Evolutionary conservation across 2,888 invertebrate species (phyloP).

Genomic region (Ellobium chinense): DNA sequence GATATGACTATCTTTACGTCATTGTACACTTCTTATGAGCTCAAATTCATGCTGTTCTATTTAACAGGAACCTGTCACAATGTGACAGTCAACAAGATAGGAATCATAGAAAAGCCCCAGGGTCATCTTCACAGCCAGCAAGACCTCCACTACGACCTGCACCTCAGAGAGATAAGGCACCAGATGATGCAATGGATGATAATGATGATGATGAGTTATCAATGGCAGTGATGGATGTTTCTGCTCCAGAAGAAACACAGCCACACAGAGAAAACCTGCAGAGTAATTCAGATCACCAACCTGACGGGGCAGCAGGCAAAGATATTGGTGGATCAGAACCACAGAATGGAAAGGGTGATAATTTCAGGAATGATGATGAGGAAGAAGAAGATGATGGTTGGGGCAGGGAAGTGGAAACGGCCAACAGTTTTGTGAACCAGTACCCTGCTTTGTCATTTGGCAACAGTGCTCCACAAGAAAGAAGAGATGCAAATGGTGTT

Average conservation of each 20-base stretch:
- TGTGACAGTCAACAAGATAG: background rate
- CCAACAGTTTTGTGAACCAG: background rate
- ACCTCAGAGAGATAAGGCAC: background rate
- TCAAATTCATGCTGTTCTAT: background rate
- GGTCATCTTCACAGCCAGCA: background rate
- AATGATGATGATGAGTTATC: conserved; percentile 5
- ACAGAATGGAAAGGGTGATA: background rate
- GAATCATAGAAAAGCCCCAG: background rate
- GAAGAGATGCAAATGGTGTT: background rate
- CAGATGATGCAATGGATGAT: conserved; percentile 4
- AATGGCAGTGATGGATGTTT: conserved; percentile 26
- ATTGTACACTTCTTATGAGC: background rate
- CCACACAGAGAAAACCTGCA: background rate
- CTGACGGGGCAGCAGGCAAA: background rate
- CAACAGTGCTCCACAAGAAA: background rate
- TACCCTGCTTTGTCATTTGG: background rate
- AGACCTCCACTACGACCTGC: background rate
- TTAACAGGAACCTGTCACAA: background rate
- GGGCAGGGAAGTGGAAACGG: background rate
- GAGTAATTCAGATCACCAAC: too few relatives aligned
- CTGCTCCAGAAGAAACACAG: conserved; percentile 17
- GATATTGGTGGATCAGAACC: background rate
- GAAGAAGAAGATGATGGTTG: conserved; percentile 11
- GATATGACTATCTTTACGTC: too few relatives aligned
- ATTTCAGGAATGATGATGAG: background rate